A percentile compares a stretch with the other conserved stretches of the same genome.
phyloP scores from a whole-genome alignment of 1,140 invertebrate species.

The Calliphora vicina region DNA sequence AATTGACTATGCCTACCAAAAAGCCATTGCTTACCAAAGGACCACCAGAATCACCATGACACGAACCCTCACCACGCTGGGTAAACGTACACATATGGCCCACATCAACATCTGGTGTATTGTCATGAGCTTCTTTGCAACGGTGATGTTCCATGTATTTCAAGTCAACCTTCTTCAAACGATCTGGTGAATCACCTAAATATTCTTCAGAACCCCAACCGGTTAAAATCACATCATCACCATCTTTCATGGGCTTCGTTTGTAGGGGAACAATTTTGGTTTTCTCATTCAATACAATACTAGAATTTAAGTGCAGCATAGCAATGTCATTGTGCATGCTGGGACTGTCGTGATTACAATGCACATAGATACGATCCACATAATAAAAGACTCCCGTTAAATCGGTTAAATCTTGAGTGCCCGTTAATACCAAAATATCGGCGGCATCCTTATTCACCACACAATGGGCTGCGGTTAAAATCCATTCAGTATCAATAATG shows the following conservation, averaged over 20 bases:
- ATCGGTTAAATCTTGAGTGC: constrained; percentile 42
- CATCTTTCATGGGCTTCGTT: constrained; percentile 37
- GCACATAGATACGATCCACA: constrained; percentile 37
- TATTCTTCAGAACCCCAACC: constrained; percentile 45
- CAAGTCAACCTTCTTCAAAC: constrained; percentile 44
- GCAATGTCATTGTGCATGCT: constrained; percentile 65
- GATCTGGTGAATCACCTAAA: constrained; percentile 40
- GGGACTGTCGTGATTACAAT: constrained; percentile 54
- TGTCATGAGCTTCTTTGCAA: constrained; percentile 33
- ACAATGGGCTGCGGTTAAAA: constrained; percentile 64
- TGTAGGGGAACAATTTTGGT: constrained; percentile 58
- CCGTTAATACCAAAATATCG: constrained; percentile 43
- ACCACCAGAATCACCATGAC: constrained; percentile 69
- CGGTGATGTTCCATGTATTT: constrained; percentile 39
- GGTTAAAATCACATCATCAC: constrained; percentile 62
- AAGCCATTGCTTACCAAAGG: constrained; percentile 61
- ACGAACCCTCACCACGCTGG: constrained; percentile 64
- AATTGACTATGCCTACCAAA: constrained; percentile 66
- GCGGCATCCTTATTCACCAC: constrained; percentile 35
- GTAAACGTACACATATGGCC: constrained; percentile 69
- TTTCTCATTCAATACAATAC: constrained; percentile 62
- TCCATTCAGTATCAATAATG: constrained; percentile 54
- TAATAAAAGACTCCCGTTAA: constrained; percentile 41
- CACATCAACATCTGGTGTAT: constrained; percentile 41
- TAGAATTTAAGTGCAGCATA: constrained; percentile 57